Base-by-base conservation (phyloP, 2,113 vertebrate genomes). In the Pholis gunnellus region DNA sequence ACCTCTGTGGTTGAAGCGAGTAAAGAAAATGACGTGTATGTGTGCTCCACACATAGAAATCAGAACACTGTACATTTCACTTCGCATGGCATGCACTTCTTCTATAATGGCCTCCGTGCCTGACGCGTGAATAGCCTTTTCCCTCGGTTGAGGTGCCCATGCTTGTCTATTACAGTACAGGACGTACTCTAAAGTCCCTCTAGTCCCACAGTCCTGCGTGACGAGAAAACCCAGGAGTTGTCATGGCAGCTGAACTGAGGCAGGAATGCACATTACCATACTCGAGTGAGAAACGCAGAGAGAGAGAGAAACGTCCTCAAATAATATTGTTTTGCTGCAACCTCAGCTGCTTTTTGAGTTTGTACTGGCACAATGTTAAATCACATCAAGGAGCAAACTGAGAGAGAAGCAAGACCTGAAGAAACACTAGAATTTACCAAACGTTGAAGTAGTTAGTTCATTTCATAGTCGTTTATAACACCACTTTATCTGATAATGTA, bases 241-340 rank as follows among this genome's bases (percentile, higher is more conserved):
- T 94, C 92, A 91, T 91, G 88, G 88, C 83, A 92, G 92, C 86
- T 86, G 85, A 87, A 87, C 75, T 79, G 61, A 91, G 79, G 78
- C 83, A 88, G 79, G 84, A 93, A 91, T 87, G 87, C 72, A 81
- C 85, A 88, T 90, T 83, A 89, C 50, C 87, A 88, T 87, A 82
- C 40, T 15, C 29, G 78, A 86, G 67, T 52, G 38, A 81, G 57
- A 85, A 2, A 40, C 18, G 29, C 63, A 34, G n/a, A 67, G 31
- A 34, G 34, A 20, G 13, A 15, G 44, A 46, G 46, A 84, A 78
- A 85, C 66, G 70, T 50, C 34, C 38, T 71, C 36, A 56, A 70
- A 79, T 80, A 9, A 72, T 78, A 52, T 79, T 17, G 25, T 84
- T 80, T 72, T 57, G 66, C 73, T 70, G 72, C 72, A 65, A 66